A percentile compares a stretch with the other conserved stretches of the same genome.
phyloP scores from a whole-genome alignment of 2,797 vertebrate genomes.

The Pipistrellus pipistrellus region DNA sequence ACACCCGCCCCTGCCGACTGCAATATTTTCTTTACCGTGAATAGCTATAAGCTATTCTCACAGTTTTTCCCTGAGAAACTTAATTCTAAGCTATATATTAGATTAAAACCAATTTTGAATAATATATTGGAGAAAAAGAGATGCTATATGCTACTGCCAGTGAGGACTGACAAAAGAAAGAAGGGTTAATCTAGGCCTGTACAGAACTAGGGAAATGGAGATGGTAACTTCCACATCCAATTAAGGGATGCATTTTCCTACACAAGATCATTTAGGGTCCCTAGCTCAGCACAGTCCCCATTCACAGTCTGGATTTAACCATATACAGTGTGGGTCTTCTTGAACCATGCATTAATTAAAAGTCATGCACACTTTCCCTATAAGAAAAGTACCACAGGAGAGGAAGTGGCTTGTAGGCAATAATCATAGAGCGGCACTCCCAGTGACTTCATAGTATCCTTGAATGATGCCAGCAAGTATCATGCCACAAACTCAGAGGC shows the following conservation, averaged over 20 bases:
- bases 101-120: not conserved
- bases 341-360: not conserved
- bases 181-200: not conserved
- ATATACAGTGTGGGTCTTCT: not conserved
- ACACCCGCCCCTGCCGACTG: not conserved
- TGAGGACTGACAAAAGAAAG: not conserved
- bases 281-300: not conserved
- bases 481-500: not conserved
- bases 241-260: not conserved
- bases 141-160: not conserved
- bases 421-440: not conserved
- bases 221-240: not conserved
- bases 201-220: not conserved
- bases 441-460: not conserved
- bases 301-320: not conserved
- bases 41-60: slow-evolving; percentile 28
- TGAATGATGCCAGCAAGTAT: too few species aligned
- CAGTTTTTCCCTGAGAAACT: not conserved
- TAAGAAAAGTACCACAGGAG: not conserved
- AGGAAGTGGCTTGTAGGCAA: not conserved
- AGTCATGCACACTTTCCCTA: not conserved
- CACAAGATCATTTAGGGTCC: not conserved
- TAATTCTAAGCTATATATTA: slow-evolving; percentile 12
- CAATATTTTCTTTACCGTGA: slow-evolving; percentile 34
- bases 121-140: not conserved